Evolutionary conservation across 1,140 invertebrate genomes (phyloP).

Genomic region (Oryzaephilus surinamensis): DNA sequence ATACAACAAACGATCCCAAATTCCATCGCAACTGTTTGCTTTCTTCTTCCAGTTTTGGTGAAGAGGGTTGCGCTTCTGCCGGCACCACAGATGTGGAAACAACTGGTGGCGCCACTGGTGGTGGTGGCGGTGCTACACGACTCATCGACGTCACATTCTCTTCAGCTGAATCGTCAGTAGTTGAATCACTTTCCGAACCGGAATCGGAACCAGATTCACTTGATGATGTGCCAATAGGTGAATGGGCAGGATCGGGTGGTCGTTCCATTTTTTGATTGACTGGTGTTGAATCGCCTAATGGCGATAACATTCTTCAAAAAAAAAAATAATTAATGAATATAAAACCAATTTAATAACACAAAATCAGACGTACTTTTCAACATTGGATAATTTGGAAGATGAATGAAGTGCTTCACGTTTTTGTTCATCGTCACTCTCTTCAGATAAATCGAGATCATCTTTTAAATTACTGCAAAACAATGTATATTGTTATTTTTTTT

Average conservation of each 20-base stretch:
- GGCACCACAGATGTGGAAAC: no score
- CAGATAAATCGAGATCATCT: conserved; percentile 47
- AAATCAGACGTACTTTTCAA: conserved; percentile 22
- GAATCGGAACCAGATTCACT: conserved; percentile 44
- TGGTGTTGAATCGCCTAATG: conserved; percentile 22
- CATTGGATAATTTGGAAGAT: conserved; percentile 22
- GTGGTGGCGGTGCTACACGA: background rate
- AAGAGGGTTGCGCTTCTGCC: conserved; percentile 33
- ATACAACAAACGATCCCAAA: conserved; percentile 38
- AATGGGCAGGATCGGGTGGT: conserved; percentile 9
- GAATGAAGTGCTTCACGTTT: conserved; percentile 12
- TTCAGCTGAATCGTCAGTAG: conserved; percentile 43
- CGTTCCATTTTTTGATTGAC: conserved; percentile 13
- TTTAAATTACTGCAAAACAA: conserved; percentile 41
- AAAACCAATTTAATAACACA: background rate
- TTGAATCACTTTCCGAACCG: conserved; percentile 38
- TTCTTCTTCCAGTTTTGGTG: conserved; percentile 29
- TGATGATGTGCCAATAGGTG: conserved; percentile 33
- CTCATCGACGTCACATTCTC: conserved; percentile 24
- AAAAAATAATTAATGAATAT: conserved; percentile 3
- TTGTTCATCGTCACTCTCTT: conserved; percentile 46
- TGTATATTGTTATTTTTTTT: background rate
- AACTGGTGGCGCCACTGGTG: conserved; percentile 9
- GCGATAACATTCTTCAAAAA: conserved; percentile 31
- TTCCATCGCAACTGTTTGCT: conserved; percentile 43